Conservation (phyloP, 2,888 invertebrate genomes). For the Leptopilina myrica region DNA sequence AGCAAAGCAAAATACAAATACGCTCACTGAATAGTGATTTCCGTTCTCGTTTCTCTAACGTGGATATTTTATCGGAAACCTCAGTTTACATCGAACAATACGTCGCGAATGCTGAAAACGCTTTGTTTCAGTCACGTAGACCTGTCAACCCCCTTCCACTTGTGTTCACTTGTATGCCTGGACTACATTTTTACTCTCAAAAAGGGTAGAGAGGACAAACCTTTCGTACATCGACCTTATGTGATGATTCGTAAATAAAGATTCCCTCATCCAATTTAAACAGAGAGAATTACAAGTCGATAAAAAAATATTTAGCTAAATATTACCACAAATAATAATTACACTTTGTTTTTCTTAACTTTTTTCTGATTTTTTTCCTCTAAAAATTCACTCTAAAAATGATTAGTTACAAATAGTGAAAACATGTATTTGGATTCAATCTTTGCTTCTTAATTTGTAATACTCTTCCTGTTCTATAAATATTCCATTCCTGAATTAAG, state of each 20-base stretch:
- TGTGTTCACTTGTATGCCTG: slow-evolving; percentile 3
- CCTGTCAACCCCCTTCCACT: slow-evolving; percentile 32
- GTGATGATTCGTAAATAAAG: slow-evolving; percentile 9
- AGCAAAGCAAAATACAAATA: slow-evolving; percentile 14
- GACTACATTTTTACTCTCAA: slow-evolving; percentile 15
- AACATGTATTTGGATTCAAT: too few species aligned
- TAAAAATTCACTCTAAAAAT: too few species aligned
- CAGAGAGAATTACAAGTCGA: neutral
- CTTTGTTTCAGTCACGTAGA: slow-evolving; percentile 40
- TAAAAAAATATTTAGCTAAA: neutral
- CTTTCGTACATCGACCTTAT: slow-evolving; percentile 3
- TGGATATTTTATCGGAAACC: slow-evolving; percentile 25
- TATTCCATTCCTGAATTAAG: too few species aligned
- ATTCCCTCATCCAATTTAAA: neutral
- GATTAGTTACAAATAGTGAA: too few species aligned
- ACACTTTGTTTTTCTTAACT: too few species aligned
- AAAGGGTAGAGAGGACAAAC: slow-evolving; percentile 6
- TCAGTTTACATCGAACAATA: slow-evolving; percentile 2
- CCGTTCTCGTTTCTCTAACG: slow-evolving; percentile 19
- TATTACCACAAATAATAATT: too few species aligned
- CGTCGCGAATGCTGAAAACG: slow-evolving; percentile 27
- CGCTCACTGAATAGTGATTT: slow-evolving; percentile 33
- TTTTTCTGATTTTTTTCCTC: too few species aligned
- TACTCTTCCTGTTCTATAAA: too few species aligned
- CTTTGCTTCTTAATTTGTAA: too few species aligned